These are phyloP conservation scores for Coracias cyanogaster DNA, from an alignment of 2,797 vertebrate genomes.

Conservation along the genomic window DNA sequence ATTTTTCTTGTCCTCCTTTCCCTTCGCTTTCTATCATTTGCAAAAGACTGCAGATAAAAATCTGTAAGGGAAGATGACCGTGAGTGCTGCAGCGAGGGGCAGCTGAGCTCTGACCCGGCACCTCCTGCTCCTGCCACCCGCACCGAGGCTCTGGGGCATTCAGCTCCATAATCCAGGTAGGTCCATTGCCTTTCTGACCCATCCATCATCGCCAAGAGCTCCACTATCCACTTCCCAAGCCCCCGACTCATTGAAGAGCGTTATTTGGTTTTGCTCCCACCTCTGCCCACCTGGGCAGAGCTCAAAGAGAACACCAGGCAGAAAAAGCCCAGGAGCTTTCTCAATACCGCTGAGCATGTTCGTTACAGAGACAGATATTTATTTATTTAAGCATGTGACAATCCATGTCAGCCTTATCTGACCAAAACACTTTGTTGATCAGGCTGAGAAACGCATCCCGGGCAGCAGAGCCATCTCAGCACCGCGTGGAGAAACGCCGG, in stretches of 20 bases:
- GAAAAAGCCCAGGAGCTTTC: neutral
- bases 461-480: neutral
- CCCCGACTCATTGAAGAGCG: accelerated
- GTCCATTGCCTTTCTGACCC: accelerated
- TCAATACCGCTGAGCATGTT: accelerated
- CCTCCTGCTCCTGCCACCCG: accelerated
- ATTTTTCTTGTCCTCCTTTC: neutral
- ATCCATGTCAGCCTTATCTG: conserved; percentile 25
- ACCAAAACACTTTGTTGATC: conserved; percentile 17
- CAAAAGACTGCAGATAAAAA: neutral
- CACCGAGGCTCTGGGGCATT: accelerated
- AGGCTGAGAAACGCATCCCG: neutral
- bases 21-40: neutral
- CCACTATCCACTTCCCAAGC: accelerated
- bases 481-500: neutral
- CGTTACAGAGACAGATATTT: neutral
- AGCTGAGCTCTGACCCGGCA: neutral
- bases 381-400: neutral
- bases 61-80: neutral
- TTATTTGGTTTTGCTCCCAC: neutral
- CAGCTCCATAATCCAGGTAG: accelerated
- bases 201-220: accelerated
- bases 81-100: neutral
- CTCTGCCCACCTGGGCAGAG: neutral
- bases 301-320: neutral